Evolutionary conservation across 1,140 invertebrate genomes (phyloP).

Genomic region (Saccostrea glomerata): DNA sequence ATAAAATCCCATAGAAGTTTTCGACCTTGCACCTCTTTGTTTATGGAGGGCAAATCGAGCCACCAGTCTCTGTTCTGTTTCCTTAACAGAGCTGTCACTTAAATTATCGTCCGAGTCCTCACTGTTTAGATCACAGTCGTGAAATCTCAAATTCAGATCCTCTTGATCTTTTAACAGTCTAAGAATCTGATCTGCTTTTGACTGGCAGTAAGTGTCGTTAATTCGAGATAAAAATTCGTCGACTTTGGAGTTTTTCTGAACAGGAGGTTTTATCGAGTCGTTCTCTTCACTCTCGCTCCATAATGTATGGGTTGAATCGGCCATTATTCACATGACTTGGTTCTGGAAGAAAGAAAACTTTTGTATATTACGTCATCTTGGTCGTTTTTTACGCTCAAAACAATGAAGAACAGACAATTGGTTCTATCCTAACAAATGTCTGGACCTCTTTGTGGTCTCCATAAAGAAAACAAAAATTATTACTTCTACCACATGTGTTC

Average conservation of each 20-base stretch:
- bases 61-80: conserved; percentile 51
- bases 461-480: conserved; percentile 3
- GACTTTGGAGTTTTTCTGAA: conserved; percentile 17
- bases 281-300: conserved; percentile 18
- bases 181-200: conserved; percentile 64
- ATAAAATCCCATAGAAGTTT: conserved; percentile 66
- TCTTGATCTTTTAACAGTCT: conserved; percentile 64
- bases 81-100: conserved; percentile 58
- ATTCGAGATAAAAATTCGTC: conserved; percentile 53
- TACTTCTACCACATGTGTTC: conserved; percentile 19
- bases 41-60: conserved; percentile 48
- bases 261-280: background rate
- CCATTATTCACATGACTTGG: conserved; percentile 41
- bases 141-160: conserved; percentile 56
- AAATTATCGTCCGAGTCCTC: conserved; percentile 46
- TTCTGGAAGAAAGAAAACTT: conserved; percentile 34
- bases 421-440: background rate
- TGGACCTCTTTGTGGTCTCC: no score
- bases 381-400: background rate
- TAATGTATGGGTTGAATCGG: conserved; percentile 19
- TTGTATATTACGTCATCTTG: background rate
- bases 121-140: conserved; percentile 45
- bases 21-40: conserved; percentile 60
- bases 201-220: conserved; percentile 53
- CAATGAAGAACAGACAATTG: conserved; percentile 16